phyloP scores from a whole-genome alignment of 1,140 invertebrate species.

The Melanaphis sacchari region DNA sequence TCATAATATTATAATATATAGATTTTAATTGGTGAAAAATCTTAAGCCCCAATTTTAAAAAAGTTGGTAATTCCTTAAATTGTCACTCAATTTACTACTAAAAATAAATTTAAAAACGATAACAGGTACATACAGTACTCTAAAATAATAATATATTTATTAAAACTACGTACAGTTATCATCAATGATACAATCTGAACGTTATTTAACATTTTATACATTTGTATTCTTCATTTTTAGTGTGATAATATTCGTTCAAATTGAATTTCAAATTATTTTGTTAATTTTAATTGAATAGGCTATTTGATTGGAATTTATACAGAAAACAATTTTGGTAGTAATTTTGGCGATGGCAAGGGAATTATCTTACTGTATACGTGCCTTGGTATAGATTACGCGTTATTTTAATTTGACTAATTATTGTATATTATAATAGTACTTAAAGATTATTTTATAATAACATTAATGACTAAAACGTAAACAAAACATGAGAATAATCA shows the following conservation, averaged over 20 bases:
- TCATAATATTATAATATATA: background rate
- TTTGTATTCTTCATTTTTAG: background rate
- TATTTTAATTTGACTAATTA: background rate
- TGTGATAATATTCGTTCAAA: background rate
- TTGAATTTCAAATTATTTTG: background rate
- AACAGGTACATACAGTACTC: background rate
- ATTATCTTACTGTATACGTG: background rate
- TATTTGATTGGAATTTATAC: background rate
- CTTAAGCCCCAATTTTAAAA: background rate
- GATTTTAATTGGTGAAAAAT: background rate
- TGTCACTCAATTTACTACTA: background rate
- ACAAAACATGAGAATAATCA: constrained; percentile 23
- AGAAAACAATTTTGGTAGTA: background rate
- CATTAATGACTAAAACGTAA: background rate
- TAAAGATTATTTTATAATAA: background rate
- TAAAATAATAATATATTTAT: background rate
- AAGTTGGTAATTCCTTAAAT: background rate
- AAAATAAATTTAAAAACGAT: background rate
- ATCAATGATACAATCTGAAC: background rate
- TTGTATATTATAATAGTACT: constrained; percentile 1
- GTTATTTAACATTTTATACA: background rate
- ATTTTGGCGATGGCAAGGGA: too few relatives aligned
- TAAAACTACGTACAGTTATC: background rate
- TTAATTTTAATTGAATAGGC: background rate
- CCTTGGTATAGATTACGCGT: background rate